phyloP scores from a whole-genome alignment of 1,140 invertebrate genomes.

The Zaprionus camerounensis region DNA sequence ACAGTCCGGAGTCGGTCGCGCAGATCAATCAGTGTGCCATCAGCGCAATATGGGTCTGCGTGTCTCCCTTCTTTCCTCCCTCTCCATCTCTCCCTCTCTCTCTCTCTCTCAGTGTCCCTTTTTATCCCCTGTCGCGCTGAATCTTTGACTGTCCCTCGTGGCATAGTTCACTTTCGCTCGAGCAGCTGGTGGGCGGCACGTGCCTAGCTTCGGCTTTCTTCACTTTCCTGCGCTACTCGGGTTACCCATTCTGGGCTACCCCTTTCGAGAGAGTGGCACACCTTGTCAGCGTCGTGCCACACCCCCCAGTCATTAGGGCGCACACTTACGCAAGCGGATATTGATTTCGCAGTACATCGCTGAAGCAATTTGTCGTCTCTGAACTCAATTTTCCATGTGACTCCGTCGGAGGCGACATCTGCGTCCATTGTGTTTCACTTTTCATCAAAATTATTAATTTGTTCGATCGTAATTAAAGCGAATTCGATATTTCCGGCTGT shows the following conservation, averaged over 20 bases:
- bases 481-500: slow-evolving; percentile 79
- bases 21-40: slow-evolving; percentile 71
- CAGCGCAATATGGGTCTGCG: slow-evolving; percentile 42
- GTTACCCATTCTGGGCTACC: slow-evolving; percentile 52
- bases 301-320: slow-evolving; percentile 67
- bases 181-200: slow-evolving; percentile 57
- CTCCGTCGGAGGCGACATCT: slow-evolving; percentile 55
- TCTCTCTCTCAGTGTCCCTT: neutral
- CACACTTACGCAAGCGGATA: slow-evolving; percentile 75
- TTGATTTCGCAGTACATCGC: slow-evolving; percentile 55
- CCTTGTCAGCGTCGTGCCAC: slow-evolving; percentile 38
- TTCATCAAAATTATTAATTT: slow-evolving; percentile 82
- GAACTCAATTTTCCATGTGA: slow-evolving; percentile 23
- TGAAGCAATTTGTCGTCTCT: slow-evolving; percentile 41
- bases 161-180: slow-evolving; percentile 63
- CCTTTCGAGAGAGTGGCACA: slow-evolving; percentile 23
- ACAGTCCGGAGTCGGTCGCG: slow-evolving; percentile 59
- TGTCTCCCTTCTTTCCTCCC: slow-evolving; percentile 7
- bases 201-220: slow-evolving; percentile 66
- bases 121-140: neutral
- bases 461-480: slow-evolving; percentile 73
- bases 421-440: slow-evolving; percentile 74
- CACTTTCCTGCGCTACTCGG: slow-evolving; percentile 55
- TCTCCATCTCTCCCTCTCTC: neutral
- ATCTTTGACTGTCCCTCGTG: slow-evolving; percentile 26